Base-by-base conservation (phyloP, 2,797 vertebrate species). In the Xenentodon cancila region DNA sequence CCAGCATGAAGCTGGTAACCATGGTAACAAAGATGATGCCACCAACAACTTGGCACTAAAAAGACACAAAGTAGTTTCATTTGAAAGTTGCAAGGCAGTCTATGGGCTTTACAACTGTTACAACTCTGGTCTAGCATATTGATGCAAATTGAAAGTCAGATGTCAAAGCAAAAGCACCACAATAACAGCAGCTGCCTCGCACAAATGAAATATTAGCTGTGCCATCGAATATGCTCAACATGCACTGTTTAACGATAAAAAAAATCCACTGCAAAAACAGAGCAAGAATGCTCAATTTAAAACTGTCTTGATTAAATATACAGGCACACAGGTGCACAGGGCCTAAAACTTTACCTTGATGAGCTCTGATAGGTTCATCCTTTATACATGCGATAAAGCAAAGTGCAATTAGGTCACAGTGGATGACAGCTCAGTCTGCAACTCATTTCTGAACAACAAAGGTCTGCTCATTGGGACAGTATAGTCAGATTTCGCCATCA, bases 1-100 rank as follows among this genome's bases (percentile, higher is more conserved):
- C 89, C 81, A 98, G 84, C 92, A 97, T 93, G 84, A 97, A 91
- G 90, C 95, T 94, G 89, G 95, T 96, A 91, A 95, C 95, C 94
- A 95, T 95, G 90, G 94, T 95, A 89, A 96, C 84, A 60, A 91
- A 83, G 81, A 96, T 89, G 90, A 95, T 94, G 87, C 95, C 94
- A 85, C 94, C 92, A 91, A 98, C 85, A 81, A 95, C 95, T 86
- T 95, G 95, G 91, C 92, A 94, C 96, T 98, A 88, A 15, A 86
- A 82, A 87, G 68, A 74, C 7, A 80, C 70, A 53, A 17, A 11
- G 19, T 5, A 37, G 9, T 37, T 37, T 37, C 3, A 37, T 37
- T 37, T 11, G 34, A 37, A 37, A 37, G 34, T 13, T 37, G 9
- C 34, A 13, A 37, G 11, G 5, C 12, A 11, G 34, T 8, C 30